Percentiles rank a stretch among this genome's conserved stretches.
Conservation (phyloP, 2,113 vertebrate genomes). For the Syngnathus scovelli region DNA sequence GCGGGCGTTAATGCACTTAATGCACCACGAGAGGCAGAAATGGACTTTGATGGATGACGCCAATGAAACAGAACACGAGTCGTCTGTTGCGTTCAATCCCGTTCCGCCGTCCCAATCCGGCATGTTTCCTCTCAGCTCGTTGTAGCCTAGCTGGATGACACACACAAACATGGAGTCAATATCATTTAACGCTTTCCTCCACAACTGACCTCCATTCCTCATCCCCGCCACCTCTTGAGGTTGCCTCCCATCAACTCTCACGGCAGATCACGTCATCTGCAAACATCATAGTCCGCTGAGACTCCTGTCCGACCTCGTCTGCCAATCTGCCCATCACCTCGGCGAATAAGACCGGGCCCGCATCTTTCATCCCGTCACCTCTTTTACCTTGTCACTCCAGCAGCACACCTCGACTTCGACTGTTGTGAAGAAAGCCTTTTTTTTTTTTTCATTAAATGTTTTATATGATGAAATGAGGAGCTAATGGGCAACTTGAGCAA, state of each 20-base stretch:
- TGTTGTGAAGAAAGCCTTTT: no score
- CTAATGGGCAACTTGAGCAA: conserved; percentile 3
- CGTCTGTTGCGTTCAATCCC: background rate
- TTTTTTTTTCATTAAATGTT: no score
- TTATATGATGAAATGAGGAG: conserved; percentile 21
- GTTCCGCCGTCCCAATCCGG: background rate
- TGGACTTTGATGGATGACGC: background rate
- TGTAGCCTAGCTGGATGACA: conserved; percentile 43
- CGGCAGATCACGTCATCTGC: background rate
- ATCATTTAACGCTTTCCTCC: no score
- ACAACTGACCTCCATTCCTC: background rate
- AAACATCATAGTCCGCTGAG: background rate
- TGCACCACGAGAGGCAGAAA: background rate
- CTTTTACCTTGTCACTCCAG: background rate
- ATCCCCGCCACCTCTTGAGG: background rate
- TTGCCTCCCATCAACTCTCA: background rate
- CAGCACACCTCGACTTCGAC: background rate
- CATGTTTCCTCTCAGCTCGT: background rate
- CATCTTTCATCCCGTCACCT: background rate
- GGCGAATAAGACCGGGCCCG: background rate
- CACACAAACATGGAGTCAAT: conserved; percentile 18
- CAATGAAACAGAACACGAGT: conserved; percentile 1
- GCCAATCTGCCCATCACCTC: background rate
- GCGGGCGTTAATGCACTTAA: background rate
- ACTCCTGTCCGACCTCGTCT: background rate